Percentiles rank a stretch among this genome's conserved stretches.
Evolutionary conservation across 2,797 vertebrate species (phyloP).

Genomic region (Arctocebus calabarensis): DNA sequence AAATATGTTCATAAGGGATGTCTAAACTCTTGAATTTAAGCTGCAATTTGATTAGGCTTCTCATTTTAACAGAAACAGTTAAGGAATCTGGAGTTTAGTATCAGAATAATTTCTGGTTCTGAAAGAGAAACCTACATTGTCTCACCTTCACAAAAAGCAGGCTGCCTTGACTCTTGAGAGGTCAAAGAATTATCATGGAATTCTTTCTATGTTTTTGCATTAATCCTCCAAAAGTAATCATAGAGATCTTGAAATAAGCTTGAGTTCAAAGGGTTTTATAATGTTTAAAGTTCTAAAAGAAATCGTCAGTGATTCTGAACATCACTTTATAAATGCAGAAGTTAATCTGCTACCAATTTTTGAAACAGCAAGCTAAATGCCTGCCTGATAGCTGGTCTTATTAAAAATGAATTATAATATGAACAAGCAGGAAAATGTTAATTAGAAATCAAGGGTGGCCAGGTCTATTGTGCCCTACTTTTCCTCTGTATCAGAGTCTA

Average conservation of each 20-base stretch:
- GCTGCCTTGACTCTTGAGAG: neutral
- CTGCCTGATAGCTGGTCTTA: neutral
- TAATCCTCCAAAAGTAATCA: neutral
- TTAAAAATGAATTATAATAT: constrained; percentile 12
- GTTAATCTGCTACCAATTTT: neutral
- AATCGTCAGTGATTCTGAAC: neutral
- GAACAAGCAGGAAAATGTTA: neutral
- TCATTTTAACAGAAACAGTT: constrained; percentile 47
- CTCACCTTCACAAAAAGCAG: neutral
- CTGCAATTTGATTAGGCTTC: constrained; percentile 29
- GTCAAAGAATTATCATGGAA: constrained; percentile 22
- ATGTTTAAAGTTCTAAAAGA: constrained; percentile 21
- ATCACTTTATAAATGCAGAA: neutral
- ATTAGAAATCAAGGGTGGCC: neutral
- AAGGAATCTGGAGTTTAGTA: neutral
- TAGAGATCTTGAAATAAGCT: neutral
- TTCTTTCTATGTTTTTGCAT: neutral
- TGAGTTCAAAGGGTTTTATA: neutral
- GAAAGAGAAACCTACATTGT: neutral
- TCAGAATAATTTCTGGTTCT: constrained; percentile 27
- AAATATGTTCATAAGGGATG: neutral
- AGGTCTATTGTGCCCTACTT: neutral
- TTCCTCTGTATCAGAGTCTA: neutral
- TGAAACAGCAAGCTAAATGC: neutral
- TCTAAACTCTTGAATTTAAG: neutral